Evolutionary conservation across 1,140 invertebrate species (phyloP), one percentile per base, ranked within the genome.

Genomic region (Orius insidiosus): DNA sequence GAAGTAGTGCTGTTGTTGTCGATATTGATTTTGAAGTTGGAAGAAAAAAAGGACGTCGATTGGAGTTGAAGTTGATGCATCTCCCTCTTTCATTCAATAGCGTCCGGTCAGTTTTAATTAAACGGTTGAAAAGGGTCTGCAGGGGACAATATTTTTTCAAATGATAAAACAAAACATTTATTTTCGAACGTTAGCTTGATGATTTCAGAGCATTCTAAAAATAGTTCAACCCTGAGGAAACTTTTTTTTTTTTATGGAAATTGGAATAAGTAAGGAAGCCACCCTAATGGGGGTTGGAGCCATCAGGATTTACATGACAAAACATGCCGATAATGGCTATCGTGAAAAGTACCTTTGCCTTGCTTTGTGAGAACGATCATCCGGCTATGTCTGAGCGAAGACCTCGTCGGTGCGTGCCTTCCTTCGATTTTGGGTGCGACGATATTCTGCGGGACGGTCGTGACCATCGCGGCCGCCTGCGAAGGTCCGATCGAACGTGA

Each of bases 391-490:
- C 76, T 63, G 44, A 79, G 60, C 53, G 75, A 78, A 57, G 74
- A 76, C 50, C 76, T 65, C n/a, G 76, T 79, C 34, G 76, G 76
- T 14, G 73, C 71, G 56, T 80, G 76, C 53, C 73, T 63, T 14
- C 69, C 71, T 18, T 69, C 70, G 49, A 77, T 68, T 59, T 70
- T 70, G 46, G 63, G 63, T 15, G 67, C 68, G 15, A 73, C 71
- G 49, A 79, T 65, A 60, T 76, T 77, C 58, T 76, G 74, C 35
- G 76, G 76, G 43, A 79, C 76, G 2, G 76, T 80, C 14, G 76
- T 80, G 47, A 67, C 68, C 59, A 78, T 54, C 55, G 62, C 63
- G 51, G 61, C 63, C 15, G 68, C 67, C 60, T 68, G 68, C n/a
- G 67, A 68, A n/a, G 67, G 67, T 35, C 39, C 35, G n/a, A 36